Percentiles rank a stretch among this genome's conserved stretches.
These are phyloP conservation scores for Galaxea fascicularis DNA, from an alignment of 92 coral and sea anemone genomes.

Conservation along the genomic window DNA sequence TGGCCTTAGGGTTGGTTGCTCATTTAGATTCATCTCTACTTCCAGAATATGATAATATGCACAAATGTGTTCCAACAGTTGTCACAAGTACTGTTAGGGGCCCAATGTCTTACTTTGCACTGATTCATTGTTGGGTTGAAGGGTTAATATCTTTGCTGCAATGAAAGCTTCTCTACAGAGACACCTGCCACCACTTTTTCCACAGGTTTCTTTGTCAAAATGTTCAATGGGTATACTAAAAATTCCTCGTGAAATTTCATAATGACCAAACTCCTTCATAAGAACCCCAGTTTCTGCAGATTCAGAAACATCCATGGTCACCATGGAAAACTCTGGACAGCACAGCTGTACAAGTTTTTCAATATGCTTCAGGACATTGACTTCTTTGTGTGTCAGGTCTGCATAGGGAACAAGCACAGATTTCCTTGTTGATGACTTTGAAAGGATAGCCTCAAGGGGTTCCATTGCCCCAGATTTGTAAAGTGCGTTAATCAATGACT, in stretches of 20 bases:
- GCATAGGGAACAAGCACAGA: constrained; percentile 49
- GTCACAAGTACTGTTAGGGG: neutral
- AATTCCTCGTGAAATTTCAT: constrained; percentile 43
- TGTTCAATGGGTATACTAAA: constrained; percentile 16
- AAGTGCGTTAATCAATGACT: constrained; percentile 32
- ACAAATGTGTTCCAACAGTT: neutral
- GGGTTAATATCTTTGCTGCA: constrained; percentile 11
- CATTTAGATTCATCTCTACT: neutral
- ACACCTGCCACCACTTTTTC: neutral
- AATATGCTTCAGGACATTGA: constrained; percentile 42
- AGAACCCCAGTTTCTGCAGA: neutral
- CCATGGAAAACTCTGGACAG: constrained; percentile 41
- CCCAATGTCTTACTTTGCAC: constrained; percentile 4
- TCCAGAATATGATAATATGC: neutral
- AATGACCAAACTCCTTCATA: constrained; percentile 17
- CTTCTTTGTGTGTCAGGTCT: constrained; percentile 49
- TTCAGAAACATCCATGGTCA: constrained; percentile 27
- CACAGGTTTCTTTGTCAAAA: neutral
- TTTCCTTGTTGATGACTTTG: constrained; percentile 7
- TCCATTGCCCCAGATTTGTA: constrained; percentile 44
- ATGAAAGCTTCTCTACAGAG: constrained; percentile 31
- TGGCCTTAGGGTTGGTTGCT: neutral
- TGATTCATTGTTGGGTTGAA: neutral
- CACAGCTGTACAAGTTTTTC: constrained; percentile 49
- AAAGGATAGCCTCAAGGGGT: constrained; percentile 41